Evolutionary conservation across 1,140 invertebrate species (phyloP), one percentile per base, ranked within the genome.

Genomic region (Drosophila mauritiana): DNA sequence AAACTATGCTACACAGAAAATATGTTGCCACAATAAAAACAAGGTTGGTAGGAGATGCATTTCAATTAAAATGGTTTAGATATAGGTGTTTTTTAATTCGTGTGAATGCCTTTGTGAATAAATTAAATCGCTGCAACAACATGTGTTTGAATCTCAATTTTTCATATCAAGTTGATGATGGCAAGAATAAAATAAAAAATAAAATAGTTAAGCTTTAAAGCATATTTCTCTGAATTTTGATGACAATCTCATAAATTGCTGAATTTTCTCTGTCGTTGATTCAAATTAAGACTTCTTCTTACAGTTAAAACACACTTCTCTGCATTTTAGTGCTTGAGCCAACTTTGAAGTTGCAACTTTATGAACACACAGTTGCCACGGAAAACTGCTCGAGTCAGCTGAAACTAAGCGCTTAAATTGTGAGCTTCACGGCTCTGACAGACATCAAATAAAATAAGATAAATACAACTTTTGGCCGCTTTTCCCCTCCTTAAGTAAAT

Each of bases 341-440:
- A 70, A 70, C 36, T 70, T 70, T 70, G 42, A 70, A 70, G 67
- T 40, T 49, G 36, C 25, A 49, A 70, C 36, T 68, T 70, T 57
- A 36, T 48, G 42, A 70, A 42, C 5, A 49, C 11, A 68, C 42
- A 69, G 63, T 70, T 70, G 49, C n/a, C 42, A 68, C 40, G 67
- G 57, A 70, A 49, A 69, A 70, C 34, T 13, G 25, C 52, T 56
- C 4, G 27, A 40, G 51, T 57, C 67, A 70, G 64, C 67, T 70
- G 48, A 70, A 70, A 70, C 40, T 70, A 57, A 70, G 64, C 42
- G 43, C 25, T 68, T 48, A 27, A 37, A 48, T 49, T 69, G 43
- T 31, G 34, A 46, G 57, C 40, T 37, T 6, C 10, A 39, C 34
- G 61, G 11, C 7, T 12, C 31, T 40, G 20, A 27, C n/a, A 27